Percentiles rank a stretch among this genome's conserved stretches.
phyloP scores from a whole-genome alignment of 1,140 invertebrate genomes.

The Trichonephila inaurata region DNA sequence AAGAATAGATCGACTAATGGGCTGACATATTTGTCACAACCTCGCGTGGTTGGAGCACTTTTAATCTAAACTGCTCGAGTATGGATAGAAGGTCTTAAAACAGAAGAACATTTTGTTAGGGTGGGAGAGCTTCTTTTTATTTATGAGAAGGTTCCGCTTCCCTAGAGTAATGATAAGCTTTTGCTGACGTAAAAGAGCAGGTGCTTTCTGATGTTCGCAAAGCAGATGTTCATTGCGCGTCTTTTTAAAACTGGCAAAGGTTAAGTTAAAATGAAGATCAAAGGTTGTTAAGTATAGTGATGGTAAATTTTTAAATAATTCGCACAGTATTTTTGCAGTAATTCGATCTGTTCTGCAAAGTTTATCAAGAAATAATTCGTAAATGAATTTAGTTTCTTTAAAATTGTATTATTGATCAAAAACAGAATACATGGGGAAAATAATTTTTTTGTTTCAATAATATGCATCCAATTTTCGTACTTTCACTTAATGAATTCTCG shows the following conservation, averaged over 20 bases:
- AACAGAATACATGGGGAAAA: too few species aligned
- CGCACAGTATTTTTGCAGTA: not conserved
- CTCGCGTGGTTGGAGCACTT: not conserved
- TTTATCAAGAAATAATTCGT: not conserved
- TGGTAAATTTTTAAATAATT: not conserved
- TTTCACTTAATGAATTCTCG: too few species aligned
- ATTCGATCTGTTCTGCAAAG: rapidly evolving
- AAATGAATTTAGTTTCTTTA: too few species aligned
- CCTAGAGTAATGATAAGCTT: not conserved
- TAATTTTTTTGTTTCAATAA: too few species aligned
- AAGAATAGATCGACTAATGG: constrained; percentile 22
- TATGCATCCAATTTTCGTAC: too few species aligned
- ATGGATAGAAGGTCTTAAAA: constrained; percentile 9
- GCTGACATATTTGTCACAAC: constrained; percentile 6
- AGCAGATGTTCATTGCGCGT: not conserved
- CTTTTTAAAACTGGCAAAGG: not conserved
- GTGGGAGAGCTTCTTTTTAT: not conserved
- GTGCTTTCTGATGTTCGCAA: not conserved
- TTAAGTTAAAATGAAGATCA: constrained; percentile 13
- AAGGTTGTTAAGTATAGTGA: not conserved
- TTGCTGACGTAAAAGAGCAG: not conserved
- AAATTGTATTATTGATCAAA: too few species aligned
- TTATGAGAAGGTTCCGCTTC: not conserved
- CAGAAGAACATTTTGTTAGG: not conserved
- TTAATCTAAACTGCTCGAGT: not conserved